Conservation (phyloP, 2,113 vertebrate genomes). For the Pelecanus crispus region DNA sequence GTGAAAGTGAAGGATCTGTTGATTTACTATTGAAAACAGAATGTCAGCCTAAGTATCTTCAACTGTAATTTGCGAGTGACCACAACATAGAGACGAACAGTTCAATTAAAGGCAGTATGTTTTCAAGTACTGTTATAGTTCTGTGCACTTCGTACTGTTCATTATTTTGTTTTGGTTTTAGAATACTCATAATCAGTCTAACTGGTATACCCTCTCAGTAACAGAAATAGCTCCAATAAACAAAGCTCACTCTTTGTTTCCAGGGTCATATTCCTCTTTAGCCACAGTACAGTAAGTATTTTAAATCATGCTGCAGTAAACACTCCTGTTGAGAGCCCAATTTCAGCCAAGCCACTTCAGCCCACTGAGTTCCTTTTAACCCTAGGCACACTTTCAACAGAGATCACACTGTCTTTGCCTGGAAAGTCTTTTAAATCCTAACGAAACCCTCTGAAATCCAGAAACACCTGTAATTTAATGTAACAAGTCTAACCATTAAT, state of each 20-base stretch:
- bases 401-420: constrained; percentile 6
- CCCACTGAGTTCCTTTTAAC: not conserved
- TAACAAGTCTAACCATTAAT: not conserved
- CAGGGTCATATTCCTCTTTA: not conserved
- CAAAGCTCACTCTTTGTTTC: not conserved
- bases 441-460: not conserved
- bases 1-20: constrained; percentile 52
- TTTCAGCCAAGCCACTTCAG: constrained; percentile 32
- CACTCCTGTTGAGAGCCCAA: not conserved
- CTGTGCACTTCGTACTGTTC: not conserved
- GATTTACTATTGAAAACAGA: constrained; percentile 60
- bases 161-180: constrained; percentile 19
- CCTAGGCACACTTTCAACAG: not conserved
- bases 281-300: not conserved
- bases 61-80: constrained; percentile 43
- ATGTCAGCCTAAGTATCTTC: constrained; percentile 2
- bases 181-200: not conserved
- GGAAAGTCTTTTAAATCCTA: not conserved
- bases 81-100: not conserved
- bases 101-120: not conserved
- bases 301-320: not conserved
- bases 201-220: not conserved
- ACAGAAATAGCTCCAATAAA: not conserved
- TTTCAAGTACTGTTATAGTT: not conserved
- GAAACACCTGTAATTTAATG: not conserved